These are phyloP conservation scores for Gallinago nigripennis DNA, from an alignment of 2,797 vertebrate species.

Conservation along the genomic window DNA sequence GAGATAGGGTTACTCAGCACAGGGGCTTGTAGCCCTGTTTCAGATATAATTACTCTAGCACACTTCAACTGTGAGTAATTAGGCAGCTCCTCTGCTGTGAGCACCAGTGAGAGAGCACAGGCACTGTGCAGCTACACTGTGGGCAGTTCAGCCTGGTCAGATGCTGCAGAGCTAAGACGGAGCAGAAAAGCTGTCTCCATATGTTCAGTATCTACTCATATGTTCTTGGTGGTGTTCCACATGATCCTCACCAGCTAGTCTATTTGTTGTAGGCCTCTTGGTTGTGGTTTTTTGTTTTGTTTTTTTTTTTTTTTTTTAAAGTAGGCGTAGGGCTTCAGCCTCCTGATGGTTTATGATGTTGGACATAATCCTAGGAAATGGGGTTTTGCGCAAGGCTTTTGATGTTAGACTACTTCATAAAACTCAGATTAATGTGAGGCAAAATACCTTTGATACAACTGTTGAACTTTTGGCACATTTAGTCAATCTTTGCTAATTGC, in stretches of 20 bases:
- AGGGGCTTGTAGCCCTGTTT: not conserved
- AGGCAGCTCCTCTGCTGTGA: not conserved
- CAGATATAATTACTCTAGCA: not conserved
- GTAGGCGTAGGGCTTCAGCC: not conserved
- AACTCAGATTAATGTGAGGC: fast-evolving
- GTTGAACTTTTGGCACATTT: not conserved
- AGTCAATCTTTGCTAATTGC: not conserved
- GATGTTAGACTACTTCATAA: not conserved
- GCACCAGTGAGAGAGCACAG: not conserved
- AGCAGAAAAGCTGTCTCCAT: not conserved
- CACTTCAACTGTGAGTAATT: not conserved
- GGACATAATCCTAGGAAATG: not conserved
- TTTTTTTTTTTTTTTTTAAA: not conserved
- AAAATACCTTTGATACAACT: not conserved
- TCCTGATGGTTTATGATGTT: not conserved
- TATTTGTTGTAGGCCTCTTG: not conserved
- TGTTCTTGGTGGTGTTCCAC: not conserved
- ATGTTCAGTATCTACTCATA: not conserved
- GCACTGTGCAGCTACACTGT: not conserved
- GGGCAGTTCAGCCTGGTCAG: not conserved
- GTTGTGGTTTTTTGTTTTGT: not conserved
- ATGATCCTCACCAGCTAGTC: not conserved
- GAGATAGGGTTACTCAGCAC: not conserved
- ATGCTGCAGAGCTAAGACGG: not conserved
- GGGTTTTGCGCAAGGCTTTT: not conserved